A percentile compares a stretch with the other conserved stretches of the same genome.
phyloP scores from a whole-genome alignment of 2,113 vertebrate species.

The Poeciliopsis occidentalis region DNA sequence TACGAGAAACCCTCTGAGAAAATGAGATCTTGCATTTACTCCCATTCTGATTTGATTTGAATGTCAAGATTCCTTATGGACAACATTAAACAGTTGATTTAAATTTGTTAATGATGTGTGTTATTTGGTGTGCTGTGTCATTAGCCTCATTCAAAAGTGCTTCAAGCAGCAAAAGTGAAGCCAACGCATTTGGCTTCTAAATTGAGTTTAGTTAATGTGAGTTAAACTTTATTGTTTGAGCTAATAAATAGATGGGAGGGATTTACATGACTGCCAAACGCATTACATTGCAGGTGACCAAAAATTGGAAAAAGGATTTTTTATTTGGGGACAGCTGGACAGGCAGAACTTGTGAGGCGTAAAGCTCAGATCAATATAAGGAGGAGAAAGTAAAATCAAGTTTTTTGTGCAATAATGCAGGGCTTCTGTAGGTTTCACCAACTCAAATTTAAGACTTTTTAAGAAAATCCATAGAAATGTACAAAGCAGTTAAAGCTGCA shows the following conservation, averaged over 20 bases:
- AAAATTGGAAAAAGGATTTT: background rate
- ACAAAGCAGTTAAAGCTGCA: too few species aligned
- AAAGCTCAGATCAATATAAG: too few species aligned
- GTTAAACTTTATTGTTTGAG: constrained; percentile 26
- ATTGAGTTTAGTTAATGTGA: constrained; percentile 45
- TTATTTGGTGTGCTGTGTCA: constrained; percentile 67
- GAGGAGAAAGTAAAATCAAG: too few species aligned
- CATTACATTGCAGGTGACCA: background rate
- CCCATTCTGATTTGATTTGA: constrained; percentile 87
- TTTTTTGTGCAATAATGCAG: too few species aligned
- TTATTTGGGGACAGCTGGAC: too few species aligned
- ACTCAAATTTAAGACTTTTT: too few species aligned
- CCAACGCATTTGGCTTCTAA: constrained; percentile 36
- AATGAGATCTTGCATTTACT: constrained; percentile 79
- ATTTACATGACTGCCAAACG: background rate
- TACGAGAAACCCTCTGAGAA: constrained; percentile 83
- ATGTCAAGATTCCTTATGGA: constrained; percentile 90
- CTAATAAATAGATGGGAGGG: background rate
- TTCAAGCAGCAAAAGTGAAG: constrained; percentile 68
- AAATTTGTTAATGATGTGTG: constrained; percentile 79
- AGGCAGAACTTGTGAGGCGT: too few species aligned
- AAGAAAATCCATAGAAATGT: too few species aligned
- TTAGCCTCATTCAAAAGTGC: constrained; percentile 67
- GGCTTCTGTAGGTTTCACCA: too few species aligned
- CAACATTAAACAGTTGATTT: constrained; percentile 98